phyloP scores from a whole-genome alignment of 1,140 invertebrate genomes.

The Uloborus diversus region DNA sequence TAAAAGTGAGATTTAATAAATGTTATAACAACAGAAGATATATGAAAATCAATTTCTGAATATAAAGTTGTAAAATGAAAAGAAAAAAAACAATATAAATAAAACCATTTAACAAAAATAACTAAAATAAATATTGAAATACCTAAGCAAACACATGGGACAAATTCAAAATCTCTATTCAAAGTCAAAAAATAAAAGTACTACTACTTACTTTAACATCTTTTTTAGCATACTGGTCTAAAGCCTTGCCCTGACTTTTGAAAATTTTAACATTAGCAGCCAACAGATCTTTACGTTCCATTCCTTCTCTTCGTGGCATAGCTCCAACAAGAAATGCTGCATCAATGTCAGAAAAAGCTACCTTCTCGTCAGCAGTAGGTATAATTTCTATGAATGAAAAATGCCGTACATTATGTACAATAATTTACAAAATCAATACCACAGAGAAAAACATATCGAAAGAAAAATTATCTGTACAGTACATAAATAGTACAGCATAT shows the following conservation, averaged over 20 bases:
- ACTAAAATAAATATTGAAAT: no score
- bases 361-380: conserved; percentile 84
- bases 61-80: not conserved
- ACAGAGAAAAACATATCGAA: no score
- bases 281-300: conserved; percentile 97
- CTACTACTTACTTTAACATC: conserved; percentile 86
- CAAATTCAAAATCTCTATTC: no score
- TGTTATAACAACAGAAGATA: no score
- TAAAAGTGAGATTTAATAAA: no score
- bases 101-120: not conserved
- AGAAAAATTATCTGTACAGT: no score
- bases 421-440: no score
- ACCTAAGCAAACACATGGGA: no score
- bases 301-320: conserved; percentile 98
- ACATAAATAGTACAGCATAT: no score
- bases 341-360: conserved; percentile 95
- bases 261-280: conserved; percentile 99
- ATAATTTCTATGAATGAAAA: conserved; percentile 73
- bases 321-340: conserved; percentile 98
- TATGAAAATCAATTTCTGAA: not conserved
- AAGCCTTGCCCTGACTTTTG: conserved; percentile 89
- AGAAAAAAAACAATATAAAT: not conserved
- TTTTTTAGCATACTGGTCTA: conserved; percentile 93
- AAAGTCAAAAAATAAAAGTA: no score
- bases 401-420: not conserved